Conservation (phyloP, 1,140 invertebrate genomes). For the Drosophila tani region DNA sequence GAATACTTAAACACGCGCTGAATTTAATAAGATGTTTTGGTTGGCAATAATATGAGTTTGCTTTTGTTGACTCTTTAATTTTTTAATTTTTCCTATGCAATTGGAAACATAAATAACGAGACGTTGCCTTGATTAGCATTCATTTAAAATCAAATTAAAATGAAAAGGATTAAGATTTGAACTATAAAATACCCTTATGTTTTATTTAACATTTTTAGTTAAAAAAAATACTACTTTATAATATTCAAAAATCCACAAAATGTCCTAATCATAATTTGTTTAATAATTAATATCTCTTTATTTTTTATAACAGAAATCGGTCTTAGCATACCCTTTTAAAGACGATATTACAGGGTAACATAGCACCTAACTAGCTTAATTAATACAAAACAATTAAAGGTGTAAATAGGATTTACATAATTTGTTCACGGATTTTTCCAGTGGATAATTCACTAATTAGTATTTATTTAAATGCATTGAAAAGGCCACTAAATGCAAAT, state of each 20-base stretch:
- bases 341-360: background rate
- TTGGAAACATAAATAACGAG: conserved; percentile 1
- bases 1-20: conserved; percentile 8
- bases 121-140: conserved; percentile 14
- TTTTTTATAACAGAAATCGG: background rate
- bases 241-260: no score
- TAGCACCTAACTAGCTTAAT: background rate
- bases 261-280: no score
- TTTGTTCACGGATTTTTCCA: conserved; percentile 6
- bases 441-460: conserved; percentile 16
- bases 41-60: background rate
- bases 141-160: conserved; percentile 9
- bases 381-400: background rate
- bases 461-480: background rate
- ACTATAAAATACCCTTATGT: background rate
- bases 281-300: background rate
- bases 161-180: background rate
- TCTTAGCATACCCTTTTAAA: background rate
- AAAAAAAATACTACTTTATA: no score
- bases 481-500: background rate
- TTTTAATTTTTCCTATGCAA: background rate
- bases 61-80: conserved; percentile 1
- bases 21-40: background rate
- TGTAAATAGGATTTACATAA: conserved; percentile 2
- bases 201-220: background rate